Base-by-base conservation (phyloP, 1,140 invertebrate species). In the Daktulosphaira vitifoliae region DNA sequence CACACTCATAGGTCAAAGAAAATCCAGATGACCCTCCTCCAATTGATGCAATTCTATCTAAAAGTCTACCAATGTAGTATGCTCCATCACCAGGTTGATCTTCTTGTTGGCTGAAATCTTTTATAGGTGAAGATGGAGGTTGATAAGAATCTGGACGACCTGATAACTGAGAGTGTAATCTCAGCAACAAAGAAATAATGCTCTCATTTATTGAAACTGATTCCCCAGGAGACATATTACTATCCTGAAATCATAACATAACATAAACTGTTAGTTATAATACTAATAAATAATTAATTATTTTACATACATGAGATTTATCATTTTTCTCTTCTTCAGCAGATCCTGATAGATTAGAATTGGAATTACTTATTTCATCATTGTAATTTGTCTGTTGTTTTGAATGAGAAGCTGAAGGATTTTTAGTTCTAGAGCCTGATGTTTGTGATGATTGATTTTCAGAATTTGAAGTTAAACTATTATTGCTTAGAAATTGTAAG, bases 151-250 rank as follows among this genome's bases (percentile, higher is more conserved):
- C 88, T 6, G 88, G 81, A 38, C 82, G 78, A 4, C 87, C 89
- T 0, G 88, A 88, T 13, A 96, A 76, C 73, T 96, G 92, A 0
- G 90, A 90, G 75, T 97, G 92, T n/a, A 97, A 78, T 74, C 92
- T 94, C 9, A 97, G 77, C 22, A 98, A 76, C 38, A 97, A 77
- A 0, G 92, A 92, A 68, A 97, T 84, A 54, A 97, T 90, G 66
- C 90, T 95, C 75, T 97, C 93, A 70, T 92, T 89, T 16, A 90
- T 79, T 64, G 82, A 65, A n/a, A 71, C 51, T 0, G 38, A 56
- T 42, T 33, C 29, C 5, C 11, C 29, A 11, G 5, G 29, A 33
- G n/a, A n/a, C n/a, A n/a, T n/a, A n/a, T n/a, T n/a, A n/a, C n/a
- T n/a, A n/a, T n/a, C n/a, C n/a, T n/a, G n/a, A n/a, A n/a, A n/a